Percentiles rank a stretch among this genome's conserved stretches.
These are phyloP conservation scores for Ooceraea biroi DNA, from an alignment of 1,140 invertebrate genomes.

Conservation along the genomic window DNA sequence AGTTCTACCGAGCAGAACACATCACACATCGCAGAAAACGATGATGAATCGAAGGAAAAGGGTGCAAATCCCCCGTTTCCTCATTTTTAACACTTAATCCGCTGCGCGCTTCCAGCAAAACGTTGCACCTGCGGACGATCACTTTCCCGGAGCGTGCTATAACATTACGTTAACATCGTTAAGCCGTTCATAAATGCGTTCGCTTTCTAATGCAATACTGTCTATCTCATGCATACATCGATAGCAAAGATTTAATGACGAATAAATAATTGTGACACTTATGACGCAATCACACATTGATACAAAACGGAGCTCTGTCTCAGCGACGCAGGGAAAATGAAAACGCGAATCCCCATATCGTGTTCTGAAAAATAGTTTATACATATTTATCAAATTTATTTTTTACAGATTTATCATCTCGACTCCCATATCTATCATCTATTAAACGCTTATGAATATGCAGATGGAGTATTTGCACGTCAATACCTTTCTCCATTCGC, in stretches of 20 bases:
- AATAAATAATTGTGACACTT: too few relatives aligned
- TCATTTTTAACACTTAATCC: not conserved
- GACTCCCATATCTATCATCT: not conserved
- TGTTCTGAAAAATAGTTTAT: not conserved
- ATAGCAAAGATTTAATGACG: too few relatives aligned
- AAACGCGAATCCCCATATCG: not conserved
- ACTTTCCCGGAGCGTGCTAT: not conserved
- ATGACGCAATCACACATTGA: too few relatives aligned
- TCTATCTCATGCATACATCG: too few relatives aligned
- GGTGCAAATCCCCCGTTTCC: not conserved
- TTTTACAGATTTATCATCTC: not conserved
- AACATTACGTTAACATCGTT: too few relatives aligned
- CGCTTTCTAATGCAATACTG: not conserved
- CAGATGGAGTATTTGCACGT: not conserved
- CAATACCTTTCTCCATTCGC: not conserved
- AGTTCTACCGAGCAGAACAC: too few relatives aligned
- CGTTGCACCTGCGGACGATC: not conserved
- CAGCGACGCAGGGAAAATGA: too few relatives aligned
- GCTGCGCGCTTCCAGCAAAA: not conserved
- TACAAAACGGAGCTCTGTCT: too few relatives aligned
- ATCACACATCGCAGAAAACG: too few relatives aligned
- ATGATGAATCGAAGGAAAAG: not conserved
- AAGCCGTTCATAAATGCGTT: not conserved
- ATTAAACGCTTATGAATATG: conserved; percentile 23
- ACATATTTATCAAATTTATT: not conserved